Conservation (phyloP, 1,140 invertebrate genomes). For the Pogonognathellus flavescens region DNA sequence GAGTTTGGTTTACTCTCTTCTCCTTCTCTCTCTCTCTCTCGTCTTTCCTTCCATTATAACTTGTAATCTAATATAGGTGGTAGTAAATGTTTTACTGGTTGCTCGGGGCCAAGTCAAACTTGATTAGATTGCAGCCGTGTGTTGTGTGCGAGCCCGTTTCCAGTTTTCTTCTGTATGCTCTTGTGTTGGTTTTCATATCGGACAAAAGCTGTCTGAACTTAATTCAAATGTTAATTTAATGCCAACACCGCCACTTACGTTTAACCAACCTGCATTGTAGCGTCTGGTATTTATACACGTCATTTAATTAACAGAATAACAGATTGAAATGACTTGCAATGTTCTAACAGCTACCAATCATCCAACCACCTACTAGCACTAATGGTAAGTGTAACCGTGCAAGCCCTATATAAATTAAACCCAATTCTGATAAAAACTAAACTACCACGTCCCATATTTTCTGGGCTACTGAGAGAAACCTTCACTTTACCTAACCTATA, state of each 20-base stretch:
- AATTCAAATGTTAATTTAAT: constrained; percentile 45
- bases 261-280: neutral
- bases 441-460: no score
- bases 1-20: constrained; percentile 32
- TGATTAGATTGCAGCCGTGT: constrained; percentile 10
- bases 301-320: neutral
- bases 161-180: neutral
- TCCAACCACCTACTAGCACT: neutral
- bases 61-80: constrained; percentile 44
- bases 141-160: neutral
- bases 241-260: neutral
- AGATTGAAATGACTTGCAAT: neutral
- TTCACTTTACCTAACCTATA: no score
- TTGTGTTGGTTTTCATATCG: neutral
- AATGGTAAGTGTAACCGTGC: no score
- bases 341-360: neutral
- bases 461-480: no score
- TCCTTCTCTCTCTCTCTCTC: neutral
- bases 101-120: constrained; percentile 24
- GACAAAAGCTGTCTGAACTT: constrained; percentile 7
- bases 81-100: constrained; percentile 37
- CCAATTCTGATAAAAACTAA: no score
- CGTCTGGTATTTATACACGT: neutral
- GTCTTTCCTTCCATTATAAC: constrained; percentile 22
- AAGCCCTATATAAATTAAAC: no score